These are phyloP conservation scores for Aspidiotus rigidus DNA, from an alignment of 2,888 invertebrate genomes.

Conservation along the genomic window DNA sequence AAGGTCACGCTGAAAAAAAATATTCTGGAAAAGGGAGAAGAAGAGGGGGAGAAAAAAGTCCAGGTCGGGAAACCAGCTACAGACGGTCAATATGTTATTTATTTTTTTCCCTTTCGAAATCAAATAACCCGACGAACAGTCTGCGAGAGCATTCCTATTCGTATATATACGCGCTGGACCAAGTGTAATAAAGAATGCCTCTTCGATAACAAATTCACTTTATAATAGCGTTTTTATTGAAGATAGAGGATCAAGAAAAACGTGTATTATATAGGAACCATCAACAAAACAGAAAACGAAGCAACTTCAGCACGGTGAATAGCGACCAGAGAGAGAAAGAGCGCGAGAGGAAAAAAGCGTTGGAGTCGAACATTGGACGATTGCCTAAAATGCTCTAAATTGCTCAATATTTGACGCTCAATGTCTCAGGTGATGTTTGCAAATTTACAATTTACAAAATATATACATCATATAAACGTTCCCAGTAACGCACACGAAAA, in stretches of 20 bases:
- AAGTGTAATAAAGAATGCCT: too few species aligned
- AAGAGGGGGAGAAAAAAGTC: not conserved
- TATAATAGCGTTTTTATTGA: too few species aligned
- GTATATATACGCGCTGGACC: too few species aligned
- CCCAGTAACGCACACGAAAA: not conserved
- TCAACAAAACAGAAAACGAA: not conserved
- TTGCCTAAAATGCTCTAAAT: not conserved
- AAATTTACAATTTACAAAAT: conserved; percentile 2
- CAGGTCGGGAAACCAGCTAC: not conserved
- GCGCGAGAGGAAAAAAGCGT: not conserved
- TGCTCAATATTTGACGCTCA: conserved; percentile 1
- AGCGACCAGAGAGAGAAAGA: not conserved
- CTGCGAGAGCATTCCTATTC: too few species aligned
- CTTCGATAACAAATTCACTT: too few species aligned
- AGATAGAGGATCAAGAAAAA: too few species aligned
- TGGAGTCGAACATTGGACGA: conserved; percentile 2
- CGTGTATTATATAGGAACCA: not conserved
- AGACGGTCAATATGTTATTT: too few species aligned
- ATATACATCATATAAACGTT: too few species aligned
- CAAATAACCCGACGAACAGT: too few species aligned
- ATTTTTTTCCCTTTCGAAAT: too few species aligned
- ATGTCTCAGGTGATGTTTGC: conserved; percentile 1
- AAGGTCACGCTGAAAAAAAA: not conserved
- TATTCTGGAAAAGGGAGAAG: not conserved
- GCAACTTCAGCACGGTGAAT: too few species aligned